Base-by-base conservation (phyloP, 92 coral and sea anemone species). In the Pocillopora grandis region DNA sequence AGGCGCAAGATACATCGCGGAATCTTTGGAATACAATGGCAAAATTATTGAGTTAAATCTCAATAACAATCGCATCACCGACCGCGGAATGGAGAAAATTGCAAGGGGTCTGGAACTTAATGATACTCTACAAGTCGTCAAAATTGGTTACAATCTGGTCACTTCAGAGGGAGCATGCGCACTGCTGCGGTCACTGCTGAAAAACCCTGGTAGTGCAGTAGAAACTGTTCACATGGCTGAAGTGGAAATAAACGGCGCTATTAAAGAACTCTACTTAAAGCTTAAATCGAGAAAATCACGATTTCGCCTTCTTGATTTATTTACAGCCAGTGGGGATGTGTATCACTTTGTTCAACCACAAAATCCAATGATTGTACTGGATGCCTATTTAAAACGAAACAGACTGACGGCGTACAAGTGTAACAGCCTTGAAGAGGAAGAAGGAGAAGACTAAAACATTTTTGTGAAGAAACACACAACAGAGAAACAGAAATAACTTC, bases 61-160 rank as follows among this genome's bases (percentile, higher is more conserved):
- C 14, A 93, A 92, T 65, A 90, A 94, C 87, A 94, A 94, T 83
- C 98, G 84, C 36, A 94, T 94, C 52, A 92, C 98, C 15, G 95
- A 94, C 83, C 89, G 85, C 10, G 98, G 98, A 12, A 72, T 92
- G 78, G 86, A 80, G 75, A 84, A 90, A 75, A 70, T 94, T 12
- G 85, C 95, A 12, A 85, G 76, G 23, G 92, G 98, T 63, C 90
- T 94, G 84, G 95, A 94, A 86, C 87, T 82, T 11, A 94, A 92
- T 81, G 93, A 92, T 37, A 92, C 95, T 3, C 87, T 94, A 4
- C 80, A 79, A 64, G 82, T 88, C 9, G 80, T 94, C 17, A 86
- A 85, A 35, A 88, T 86, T 17, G 98, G 98, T 3, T 92, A 70
- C 75, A 94, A 94, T 76, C 86, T 89, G 55, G 73, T 94, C 61